These are phyloP conservation scores for Melopsittacus undulatus DNA, from an alignment of 2,797 vertebrate species.

Conservation along the genomic window DNA sequence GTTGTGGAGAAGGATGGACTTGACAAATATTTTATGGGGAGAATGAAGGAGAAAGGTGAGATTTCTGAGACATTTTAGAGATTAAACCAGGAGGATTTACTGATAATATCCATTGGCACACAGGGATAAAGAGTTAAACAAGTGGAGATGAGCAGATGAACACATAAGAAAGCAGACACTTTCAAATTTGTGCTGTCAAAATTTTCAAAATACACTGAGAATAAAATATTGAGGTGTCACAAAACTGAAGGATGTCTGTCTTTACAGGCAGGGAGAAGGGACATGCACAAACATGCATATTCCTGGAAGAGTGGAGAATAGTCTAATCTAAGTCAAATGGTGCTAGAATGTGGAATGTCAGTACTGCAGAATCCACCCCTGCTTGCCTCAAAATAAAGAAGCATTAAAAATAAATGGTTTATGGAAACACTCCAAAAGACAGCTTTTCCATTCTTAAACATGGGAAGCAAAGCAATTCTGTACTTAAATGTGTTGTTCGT, in stretches of 20 bases:
- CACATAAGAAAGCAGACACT: slow-evolving; percentile 21
- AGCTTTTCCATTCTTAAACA: neutral
- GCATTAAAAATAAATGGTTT: slow-evolving; percentile 18
- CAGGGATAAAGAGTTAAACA: slow-evolving; percentile 61
- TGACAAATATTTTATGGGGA: slow-evolving; percentile 62
- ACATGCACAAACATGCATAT: neutral
- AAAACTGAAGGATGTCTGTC: neutral
- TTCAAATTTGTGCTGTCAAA: slow-evolving; percentile 60
- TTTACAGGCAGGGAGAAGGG: neutral
- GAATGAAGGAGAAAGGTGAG: slow-evolving; percentile 57
- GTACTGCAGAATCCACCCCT: neutral
- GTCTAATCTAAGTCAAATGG: neutral
- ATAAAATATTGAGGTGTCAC: slow-evolving; percentile 38
- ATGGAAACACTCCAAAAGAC: neutral
- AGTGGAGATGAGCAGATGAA: slow-evolving; percentile 41
- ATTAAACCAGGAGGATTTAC: slow-evolving; percentile 72
- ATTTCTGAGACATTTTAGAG: slow-evolving; percentile 68
- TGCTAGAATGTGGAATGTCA: neutral
- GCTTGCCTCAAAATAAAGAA: neutral
- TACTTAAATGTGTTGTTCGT: neutral
- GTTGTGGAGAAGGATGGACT: slow-evolving; percentile 65
- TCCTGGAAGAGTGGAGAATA: neutral
- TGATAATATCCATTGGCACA: slow-evolving; percentile 67
- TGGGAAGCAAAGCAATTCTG: neutral
- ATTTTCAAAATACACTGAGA: slow-evolving; percentile 25